A percentile compares a stretch with the other conserved stretches of the same genome.
Conservation (phyloP, 2,888 invertebrate genomes). For the Hydroisotoma schaefferi region DNA sequence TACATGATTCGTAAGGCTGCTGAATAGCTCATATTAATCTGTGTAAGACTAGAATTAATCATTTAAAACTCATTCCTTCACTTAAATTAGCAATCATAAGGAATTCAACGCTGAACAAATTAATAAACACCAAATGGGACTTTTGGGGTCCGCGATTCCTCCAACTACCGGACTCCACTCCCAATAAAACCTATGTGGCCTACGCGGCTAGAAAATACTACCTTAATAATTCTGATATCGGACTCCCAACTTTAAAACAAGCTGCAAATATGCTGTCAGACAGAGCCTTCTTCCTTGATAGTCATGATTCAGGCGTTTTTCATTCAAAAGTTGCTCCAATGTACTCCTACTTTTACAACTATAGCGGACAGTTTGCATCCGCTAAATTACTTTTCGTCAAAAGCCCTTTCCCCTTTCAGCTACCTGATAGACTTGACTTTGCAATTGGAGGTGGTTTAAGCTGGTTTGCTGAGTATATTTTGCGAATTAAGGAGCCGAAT, state of each 20-base stretch:
- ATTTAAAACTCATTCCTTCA: not conserved
- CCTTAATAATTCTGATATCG: conserved; percentile 26
- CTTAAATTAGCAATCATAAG: conserved; percentile 21
- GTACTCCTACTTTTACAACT: conserved; percentile 40
- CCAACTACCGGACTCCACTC: conserved; percentile 20
- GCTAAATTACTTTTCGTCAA: conserved; percentile 38
- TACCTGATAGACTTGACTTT: conserved; percentile 34
- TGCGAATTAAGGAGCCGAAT: conserved; percentile 19
- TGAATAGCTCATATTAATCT: not conserved
- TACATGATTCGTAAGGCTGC: conserved; percentile 29
- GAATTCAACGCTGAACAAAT: conserved; percentile 26
- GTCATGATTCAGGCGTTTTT: conserved; percentile 32
- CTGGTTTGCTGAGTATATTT: conserved; percentile 25
- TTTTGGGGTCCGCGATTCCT: conserved; percentile 34
- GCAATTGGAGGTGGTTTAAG: conserved; percentile 27
- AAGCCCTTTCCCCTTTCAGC: conserved; percentile 26
- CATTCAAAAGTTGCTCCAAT: conserved; percentile 36
- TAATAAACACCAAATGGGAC: conserved; percentile 28
- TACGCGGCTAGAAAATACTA: conserved; percentile 33
- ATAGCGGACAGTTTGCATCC: conserved; percentile 38
- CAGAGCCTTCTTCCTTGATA: conserved; percentile 37
- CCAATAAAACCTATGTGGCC: conserved; percentile 18
- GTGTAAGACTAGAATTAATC: not conserved
- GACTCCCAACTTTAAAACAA: conserved; percentile 21
- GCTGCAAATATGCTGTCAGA: conserved; percentile 41